Evolutionary conservation across 1,140 invertebrate genomes (phyloP).

Genomic region (Atta colombica): DNA sequence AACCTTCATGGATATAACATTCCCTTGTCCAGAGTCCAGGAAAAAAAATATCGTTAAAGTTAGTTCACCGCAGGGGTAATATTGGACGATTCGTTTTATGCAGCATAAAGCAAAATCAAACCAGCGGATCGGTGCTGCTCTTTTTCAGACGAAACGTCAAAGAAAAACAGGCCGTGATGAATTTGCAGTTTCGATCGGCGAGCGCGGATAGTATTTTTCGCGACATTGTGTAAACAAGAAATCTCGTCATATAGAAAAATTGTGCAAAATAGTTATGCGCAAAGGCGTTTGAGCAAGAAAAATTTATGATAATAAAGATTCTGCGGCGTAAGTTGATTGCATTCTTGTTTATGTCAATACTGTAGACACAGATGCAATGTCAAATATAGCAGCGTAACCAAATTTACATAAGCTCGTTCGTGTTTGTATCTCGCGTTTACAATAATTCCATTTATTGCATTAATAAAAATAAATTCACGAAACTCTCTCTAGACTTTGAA

Average conservation of each 20-base stretch:
- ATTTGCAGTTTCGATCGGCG: constrained; percentile 42
- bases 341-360: neutral
- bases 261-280: neutral
- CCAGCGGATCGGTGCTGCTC: neutral
- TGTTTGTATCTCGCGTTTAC: constrained; percentile 10
- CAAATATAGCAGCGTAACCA: neutral
- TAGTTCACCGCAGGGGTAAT: constrained; percentile 34
- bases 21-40: neutral
- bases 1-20: constrained; percentile 16
- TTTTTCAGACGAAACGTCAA: constrained; percentile 40
- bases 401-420: neutral
- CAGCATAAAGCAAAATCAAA: constrained; percentile 45
- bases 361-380: neutral
- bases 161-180: constrained; percentile 33
- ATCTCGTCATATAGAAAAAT: neutral
- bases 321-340: neutral
- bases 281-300: neutral
- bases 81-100: constrained; percentile 40
- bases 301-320: constrained; percentile 23
- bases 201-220: constrained; percentile 29
- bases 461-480: neutral
- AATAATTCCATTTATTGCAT: neutral
- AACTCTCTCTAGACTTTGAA: neutral
- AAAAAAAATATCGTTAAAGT: constrained; percentile 32
- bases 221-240: neutral